Conservation (phyloP, 2,113 vertebrate genomes). For the Falcunculus frontatus region DNA sequence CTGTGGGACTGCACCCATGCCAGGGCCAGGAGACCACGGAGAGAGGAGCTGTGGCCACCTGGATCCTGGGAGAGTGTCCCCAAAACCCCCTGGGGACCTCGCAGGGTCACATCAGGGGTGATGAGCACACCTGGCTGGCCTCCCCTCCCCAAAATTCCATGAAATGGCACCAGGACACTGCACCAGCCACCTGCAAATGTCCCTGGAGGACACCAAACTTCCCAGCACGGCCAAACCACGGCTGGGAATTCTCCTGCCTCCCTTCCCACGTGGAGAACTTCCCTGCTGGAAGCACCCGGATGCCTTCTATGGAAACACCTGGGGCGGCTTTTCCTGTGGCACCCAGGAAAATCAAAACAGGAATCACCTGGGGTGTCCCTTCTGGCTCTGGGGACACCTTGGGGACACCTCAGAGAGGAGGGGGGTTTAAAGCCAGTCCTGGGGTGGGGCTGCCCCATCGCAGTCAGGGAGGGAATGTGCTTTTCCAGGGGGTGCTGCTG, state of each 20-base stretch:
- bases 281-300: not conserved
- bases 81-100: fast-evolving
- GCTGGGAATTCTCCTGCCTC: not conserved
- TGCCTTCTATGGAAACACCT: not conserved
- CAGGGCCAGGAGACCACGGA: fast-evolving
- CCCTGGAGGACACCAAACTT: not conserved
- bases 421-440: fast-evolving
- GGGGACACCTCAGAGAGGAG: fast-evolving
- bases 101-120: fast-evolving
- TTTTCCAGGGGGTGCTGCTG: not conserved
- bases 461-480: fast-evolving
- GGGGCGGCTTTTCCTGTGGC: not conserved
- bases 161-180: not conserved
- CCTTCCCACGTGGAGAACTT: not conserved
- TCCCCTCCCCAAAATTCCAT: not conserved
- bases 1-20: fast-evolving
- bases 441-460: not conserved
- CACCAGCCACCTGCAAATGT: not conserved
- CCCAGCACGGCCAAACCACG: not conserved
- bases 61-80: not conserved
- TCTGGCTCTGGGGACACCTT: no score
- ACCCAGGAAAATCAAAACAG: fast-evolving
- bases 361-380: not conserved
- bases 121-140: not conserved
- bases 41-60: fast-evolving